Percentiles rank a stretch among this genome's conserved stretches.
These are phyloP conservation scores for Hydrozoanthus gracilis DNA, from an alignment of 92 coral and sea anemone species.

Conservation along the genomic window DNA sequence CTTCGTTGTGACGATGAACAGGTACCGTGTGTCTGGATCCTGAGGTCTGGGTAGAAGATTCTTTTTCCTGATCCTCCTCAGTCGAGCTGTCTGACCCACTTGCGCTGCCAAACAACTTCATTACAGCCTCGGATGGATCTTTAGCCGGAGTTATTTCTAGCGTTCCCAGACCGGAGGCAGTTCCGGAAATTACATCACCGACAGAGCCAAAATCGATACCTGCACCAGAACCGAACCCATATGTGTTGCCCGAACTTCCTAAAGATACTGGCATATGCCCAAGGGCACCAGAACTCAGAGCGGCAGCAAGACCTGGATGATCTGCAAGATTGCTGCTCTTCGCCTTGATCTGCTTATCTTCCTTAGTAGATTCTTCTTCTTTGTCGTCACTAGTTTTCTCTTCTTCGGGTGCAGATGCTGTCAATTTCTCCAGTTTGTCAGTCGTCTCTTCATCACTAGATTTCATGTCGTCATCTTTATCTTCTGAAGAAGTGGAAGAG, in stretches of 20 bases:
- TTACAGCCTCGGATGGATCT: conserved; percentile 76
- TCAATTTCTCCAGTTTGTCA: conserved; percentile 1
- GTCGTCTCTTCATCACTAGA: neutral
- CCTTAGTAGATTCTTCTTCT: neutral
- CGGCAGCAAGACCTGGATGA: conserved; percentile 75
- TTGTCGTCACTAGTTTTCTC: neutral
- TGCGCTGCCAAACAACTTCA: conserved; percentile 62
- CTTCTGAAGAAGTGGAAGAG: conserved; percentile 23
- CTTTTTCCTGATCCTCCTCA: conserved; percentile 44
- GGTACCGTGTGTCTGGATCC: conserved; percentile 23
- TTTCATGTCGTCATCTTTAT: conserved; percentile 10
- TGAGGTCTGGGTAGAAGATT: conserved; percentile 12
- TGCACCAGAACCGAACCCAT: conserved; percentile 74
- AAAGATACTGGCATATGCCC: conserved; percentile 70
- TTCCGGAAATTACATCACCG: conserved; percentile 71
- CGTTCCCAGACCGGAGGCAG: conserved; percentile 76
- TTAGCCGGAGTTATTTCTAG: conserved; percentile 80
- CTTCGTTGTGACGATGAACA: conserved; percentile 32
- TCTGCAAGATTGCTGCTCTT: conserved; percentile 50
- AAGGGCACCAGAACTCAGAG: conserved; percentile 65
- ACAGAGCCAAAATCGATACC: conserved; percentile 71
- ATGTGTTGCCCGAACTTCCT: conserved; percentile 65
- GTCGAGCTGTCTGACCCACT: conserved; percentile 44
- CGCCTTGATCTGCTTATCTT: neutral
- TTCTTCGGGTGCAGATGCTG: neutral